A percentile compares a stretch with the other conserved stretches of the same genome.
These are phyloP conservation scores for Apus apus DNA, from an alignment of 2,113 vertebrate species.

Conservation along the genomic window DNA sequence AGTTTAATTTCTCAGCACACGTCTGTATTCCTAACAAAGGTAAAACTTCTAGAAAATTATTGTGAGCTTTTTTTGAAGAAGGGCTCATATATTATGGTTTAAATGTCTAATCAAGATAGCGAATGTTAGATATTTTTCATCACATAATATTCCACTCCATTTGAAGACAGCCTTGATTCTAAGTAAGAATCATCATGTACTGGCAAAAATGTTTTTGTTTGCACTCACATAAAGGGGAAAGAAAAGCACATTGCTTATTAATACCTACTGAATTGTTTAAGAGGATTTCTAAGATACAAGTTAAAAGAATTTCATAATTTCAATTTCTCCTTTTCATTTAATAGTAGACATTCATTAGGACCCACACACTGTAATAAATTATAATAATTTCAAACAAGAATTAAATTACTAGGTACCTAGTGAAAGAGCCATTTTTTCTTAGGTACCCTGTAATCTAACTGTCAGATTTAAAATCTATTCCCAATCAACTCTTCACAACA, in stretches of 20 bases:
- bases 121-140: background rate
- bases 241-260: conserved; percentile 74
- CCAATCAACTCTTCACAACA: conserved; percentile 97
- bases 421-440: conserved; percentile 88
- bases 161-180: conserved; percentile 43
- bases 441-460: conserved; percentile 98
- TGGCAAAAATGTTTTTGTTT: conserved; percentile 75
- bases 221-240: conserved; percentile 58
- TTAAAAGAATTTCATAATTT: conserved; percentile 90
- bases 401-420: conserved; percentile 97
- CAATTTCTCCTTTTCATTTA: conserved; percentile 96
- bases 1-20: background rate
- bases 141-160: background rate
- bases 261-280: conserved; percentile 81
- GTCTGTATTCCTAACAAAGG: background rate
- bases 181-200: conserved; percentile 41
- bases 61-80: background rate
- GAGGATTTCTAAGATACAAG: conserved; percentile 81
- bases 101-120: background rate
- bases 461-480: conserved; percentile 95
- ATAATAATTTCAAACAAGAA: conserved; percentile 98
- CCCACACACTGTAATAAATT: conserved; percentile 98
- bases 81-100: background rate
- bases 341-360: conserved; percentile 97
- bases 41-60: background rate